phyloP scores from a whole-genome alignment of 2,888 invertebrate species.

The Slavum lentiscoides region DNA sequence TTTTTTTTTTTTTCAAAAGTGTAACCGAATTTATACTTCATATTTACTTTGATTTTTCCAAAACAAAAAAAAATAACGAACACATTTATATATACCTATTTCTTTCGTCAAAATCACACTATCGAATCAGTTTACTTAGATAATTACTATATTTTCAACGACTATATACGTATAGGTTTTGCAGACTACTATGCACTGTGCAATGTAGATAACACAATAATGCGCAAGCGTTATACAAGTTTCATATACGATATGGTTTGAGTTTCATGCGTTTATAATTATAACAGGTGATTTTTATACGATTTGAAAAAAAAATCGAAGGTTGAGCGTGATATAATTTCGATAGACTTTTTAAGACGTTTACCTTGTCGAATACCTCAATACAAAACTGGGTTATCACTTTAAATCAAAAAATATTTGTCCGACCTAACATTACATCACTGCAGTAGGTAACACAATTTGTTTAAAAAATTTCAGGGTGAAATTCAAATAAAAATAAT shows the following conservation, averaged over 20 bases:
- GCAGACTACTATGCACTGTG: too few species aligned
- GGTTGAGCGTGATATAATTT: conserved; percentile 3
- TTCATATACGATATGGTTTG: background rate
- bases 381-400: background rate
- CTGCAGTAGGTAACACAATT: background rate
- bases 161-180: too few species aligned
- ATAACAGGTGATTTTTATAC: background rate
- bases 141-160: too few species aligned
- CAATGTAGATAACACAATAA: background rate
- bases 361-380: conserved; percentile 5
- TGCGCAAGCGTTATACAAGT: background rate
- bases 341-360: background rate
- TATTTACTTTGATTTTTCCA: too few species aligned
- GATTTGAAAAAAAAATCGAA: background rate
- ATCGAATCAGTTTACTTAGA: too few species aligned
- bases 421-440: background rate
- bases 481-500: too few species aligned
- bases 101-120: too few species aligned
- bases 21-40: too few species aligned
- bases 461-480: too few species aligned
- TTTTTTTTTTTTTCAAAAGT: too few species aligned
- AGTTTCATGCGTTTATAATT: background rate
- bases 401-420: background rate
- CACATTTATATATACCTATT: too few species aligned
- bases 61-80: too few species aligned